phyloP scores from a whole-genome alignment of 2,888 invertebrate genomes.

The Pyrgus malvae region DNA sequence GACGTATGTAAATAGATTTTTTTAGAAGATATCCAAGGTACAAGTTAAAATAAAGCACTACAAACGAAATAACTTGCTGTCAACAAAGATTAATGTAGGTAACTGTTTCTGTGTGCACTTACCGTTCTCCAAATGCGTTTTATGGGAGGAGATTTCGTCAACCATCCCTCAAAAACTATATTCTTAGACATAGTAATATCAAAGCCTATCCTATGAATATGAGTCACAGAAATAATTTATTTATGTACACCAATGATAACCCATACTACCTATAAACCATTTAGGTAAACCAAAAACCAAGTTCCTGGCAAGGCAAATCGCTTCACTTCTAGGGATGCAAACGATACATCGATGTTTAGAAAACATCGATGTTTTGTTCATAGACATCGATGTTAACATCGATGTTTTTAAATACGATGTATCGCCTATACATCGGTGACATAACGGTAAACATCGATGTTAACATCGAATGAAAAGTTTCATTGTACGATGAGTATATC shows the following conservation, averaged over 20 bases:
- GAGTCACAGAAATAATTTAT: conserved; percentile 51
- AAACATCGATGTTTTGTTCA: too few relatives aligned
- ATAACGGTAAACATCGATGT: too few relatives aligned
- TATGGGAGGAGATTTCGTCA: conserved; percentile 96
- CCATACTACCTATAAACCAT: conserved; percentile 20
- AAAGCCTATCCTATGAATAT: conserved; percentile 40
- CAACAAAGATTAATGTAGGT: conserved; percentile 58
- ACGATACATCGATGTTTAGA: too few relatives aligned
- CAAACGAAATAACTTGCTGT: conserved; percentile 39
- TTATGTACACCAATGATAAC: conserved; percentile 38
- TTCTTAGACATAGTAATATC: conserved; percentile 78
- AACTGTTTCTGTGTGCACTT: conserved; percentile 83
- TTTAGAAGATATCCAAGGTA: background rate
- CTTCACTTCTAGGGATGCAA: too few relatives aligned
- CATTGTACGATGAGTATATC: too few relatives aligned
- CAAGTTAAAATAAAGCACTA: background rate
- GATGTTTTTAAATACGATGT: too few relatives aligned
- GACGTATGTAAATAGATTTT: background rate
- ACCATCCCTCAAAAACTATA: conserved; percentile 95
- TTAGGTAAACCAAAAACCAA: background rate
- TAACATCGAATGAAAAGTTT: too few relatives aligned
- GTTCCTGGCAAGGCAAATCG: background rate
- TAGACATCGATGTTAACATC: too few relatives aligned
- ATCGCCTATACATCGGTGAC: too few relatives aligned
- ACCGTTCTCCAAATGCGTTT: conserved; percentile 97